These are phyloP conservation scores for Chrysina gloriosa DNA, from an alignment of 2,888 invertebrate species.

Conservation along the genomic window DNA sequence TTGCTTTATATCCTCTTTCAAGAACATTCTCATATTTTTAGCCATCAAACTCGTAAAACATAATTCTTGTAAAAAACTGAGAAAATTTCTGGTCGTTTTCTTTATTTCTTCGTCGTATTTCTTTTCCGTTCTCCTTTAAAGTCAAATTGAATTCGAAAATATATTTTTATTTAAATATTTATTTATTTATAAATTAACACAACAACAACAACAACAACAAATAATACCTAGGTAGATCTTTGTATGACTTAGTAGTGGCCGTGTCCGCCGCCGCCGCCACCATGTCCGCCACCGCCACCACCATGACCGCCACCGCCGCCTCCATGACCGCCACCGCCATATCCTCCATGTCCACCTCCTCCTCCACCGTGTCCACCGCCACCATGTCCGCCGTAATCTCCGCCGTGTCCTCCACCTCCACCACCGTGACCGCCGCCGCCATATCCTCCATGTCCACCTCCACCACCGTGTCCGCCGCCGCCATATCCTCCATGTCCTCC, in stretches of 20 bases:
- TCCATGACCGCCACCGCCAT: slow-evolving; percentile 10
- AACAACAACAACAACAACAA: slow-evolving; percentile 33
- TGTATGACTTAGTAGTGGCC: slow-evolving; percentile 40
- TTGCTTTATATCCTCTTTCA: too few relatives aligned
- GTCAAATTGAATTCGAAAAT: too few relatives aligned
- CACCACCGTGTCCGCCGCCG: slow-evolving; percentile 13
- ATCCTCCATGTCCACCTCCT: slow-evolving; percentile 12
- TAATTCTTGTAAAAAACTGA: too few relatives aligned
- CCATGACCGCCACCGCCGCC: slow-evolving; percentile 18
- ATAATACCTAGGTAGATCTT: slow-evolving; percentile 19
- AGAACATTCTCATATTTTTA: too few relatives aligned
- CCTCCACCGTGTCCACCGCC: neutral
- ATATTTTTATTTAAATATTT: slow-evolving; percentile 22
- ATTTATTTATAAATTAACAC: slow-evolving; percentile 36
- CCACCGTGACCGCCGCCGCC: neutral
- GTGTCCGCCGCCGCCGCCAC: slow-evolving; percentile 27
- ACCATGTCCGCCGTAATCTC: neutral
- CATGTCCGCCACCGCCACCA: slow-evolving; percentile 11
- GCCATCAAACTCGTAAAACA: too few relatives aligned
- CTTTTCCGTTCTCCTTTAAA: too few relatives aligned
- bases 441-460: neutral
- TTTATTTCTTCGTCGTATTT: too few relatives aligned
- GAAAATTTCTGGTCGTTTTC: too few relatives aligned
- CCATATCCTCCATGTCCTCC: slow-evolving; percentile 29
- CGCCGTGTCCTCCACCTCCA: neutral